Conservation (phyloP, 2,113 vertebrate genomes). For the Burhinus bistriatus region DNA sequence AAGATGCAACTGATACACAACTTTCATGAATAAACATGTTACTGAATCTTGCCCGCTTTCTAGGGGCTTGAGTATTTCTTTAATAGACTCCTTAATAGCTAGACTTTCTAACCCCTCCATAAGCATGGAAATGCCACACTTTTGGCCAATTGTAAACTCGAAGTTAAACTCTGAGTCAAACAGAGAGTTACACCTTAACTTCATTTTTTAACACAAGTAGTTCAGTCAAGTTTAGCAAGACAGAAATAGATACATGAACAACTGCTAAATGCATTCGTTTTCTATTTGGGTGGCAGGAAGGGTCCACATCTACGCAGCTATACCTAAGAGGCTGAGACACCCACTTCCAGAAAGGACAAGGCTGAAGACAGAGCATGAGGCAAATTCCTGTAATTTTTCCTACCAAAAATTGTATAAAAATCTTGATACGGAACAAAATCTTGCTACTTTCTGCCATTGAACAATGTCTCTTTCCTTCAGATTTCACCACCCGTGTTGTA, state of each 20-base stretch:
- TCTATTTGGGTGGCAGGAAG: neutral
- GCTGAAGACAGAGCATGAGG: neutral
- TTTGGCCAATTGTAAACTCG: neutral
- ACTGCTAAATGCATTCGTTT: neutral
- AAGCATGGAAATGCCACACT: rapidly evolving
- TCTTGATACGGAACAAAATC: neutral
- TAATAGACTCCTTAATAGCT: neutral
- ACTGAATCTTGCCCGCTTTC: neutral
- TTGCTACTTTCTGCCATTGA: neutral
- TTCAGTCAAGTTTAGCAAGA: neutral
- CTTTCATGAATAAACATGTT: neutral
- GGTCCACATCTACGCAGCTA: rapidly evolving
- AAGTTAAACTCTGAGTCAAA: neutral
- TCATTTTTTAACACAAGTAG: neutral
- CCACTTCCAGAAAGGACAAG: neutral
- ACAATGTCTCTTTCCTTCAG: neutral
- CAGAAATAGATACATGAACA: neutral
- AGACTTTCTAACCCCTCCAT: rapidly evolving
- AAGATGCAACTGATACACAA: rapidly evolving
- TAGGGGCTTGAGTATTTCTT: neutral
- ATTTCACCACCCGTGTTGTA: neutral
- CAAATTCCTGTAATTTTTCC: neutral
- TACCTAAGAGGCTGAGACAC: neutral
- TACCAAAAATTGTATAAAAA: neutral
- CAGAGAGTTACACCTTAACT: neutral